Percentiles rank a stretch among this genome's conserved stretches.
Conservation (phyloP, 2,888 invertebrate species). For the Aradus depressus region DNA sequence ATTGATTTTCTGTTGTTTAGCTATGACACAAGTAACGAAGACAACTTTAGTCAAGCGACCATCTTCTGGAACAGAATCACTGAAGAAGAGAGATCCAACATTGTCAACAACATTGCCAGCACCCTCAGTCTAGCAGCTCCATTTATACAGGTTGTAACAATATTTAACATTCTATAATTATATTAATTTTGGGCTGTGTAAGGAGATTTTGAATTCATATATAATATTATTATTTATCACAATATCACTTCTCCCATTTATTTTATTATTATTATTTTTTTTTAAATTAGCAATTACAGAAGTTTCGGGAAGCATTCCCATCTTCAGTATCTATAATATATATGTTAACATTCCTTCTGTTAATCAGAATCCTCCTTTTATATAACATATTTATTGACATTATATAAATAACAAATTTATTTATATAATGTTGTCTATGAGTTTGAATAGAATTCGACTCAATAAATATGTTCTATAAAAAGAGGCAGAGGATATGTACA, state of each 20-base stretch:
- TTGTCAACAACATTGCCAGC: slow-evolving; percentile 19
- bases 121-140: slow-evolving; percentile 16
- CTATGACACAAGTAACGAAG: slow-evolving; percentile 44
- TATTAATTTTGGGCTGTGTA: not conserved
- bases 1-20: slow-evolving; percentile 31
- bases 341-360: no score
- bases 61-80: slow-evolving; percentile 18
- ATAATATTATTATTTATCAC: no score
- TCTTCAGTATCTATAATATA: no score
- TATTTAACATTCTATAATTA: not conserved
- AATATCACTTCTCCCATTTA: not conserved
- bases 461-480: no score
- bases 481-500: no score
- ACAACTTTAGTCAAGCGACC: slow-evolving; percentile 45
- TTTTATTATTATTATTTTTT: not conserved
- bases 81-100: slow-evolving; percentile 6
- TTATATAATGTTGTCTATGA: no score
- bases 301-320: no score
- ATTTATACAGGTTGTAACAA: slow-evolving; percentile 17
- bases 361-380: no score
- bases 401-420: no score
- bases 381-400: no score
- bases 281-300: not conserved
- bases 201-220: not conserved
- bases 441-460: no score